These are phyloP conservation scores for Cerastoderma edule DNA, from an alignment of 2,888 invertebrate genomes.

Conservation along the genomic window DNA sequence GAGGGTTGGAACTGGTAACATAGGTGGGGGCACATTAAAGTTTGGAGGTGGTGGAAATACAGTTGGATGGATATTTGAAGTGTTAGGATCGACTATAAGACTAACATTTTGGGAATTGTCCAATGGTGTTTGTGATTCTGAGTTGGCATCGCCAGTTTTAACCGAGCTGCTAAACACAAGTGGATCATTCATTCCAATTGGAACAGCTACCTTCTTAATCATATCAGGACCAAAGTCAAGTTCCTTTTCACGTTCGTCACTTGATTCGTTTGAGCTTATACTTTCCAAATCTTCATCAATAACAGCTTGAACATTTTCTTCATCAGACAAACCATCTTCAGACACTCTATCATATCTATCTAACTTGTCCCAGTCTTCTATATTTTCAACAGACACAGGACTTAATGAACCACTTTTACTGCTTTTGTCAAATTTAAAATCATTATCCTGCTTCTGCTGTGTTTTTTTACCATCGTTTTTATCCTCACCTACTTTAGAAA, in stretches of 20 bases:
- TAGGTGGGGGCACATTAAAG: slow-evolving; percentile 11
- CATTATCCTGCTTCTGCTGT: neutral
- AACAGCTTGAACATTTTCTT: slow-evolving; percentile 1
- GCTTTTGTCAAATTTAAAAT: neutral
- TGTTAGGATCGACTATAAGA: neutral
- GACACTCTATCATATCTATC: slow-evolving; percentile 49
- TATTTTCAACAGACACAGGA: slow-evolving; percentile 45
- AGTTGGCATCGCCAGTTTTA: neutral
- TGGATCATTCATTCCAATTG: slow-evolving; percentile 58
- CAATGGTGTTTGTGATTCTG: slow-evolving; percentile 1
- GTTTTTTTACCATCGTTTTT: neutral
- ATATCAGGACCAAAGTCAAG: slow-evolving; percentile 5
- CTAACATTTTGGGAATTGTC: no score
- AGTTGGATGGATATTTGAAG: slow-evolving; percentile 16
- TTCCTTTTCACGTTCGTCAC: slow-evolving; percentile 3
- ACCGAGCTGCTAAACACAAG: slow-evolving; percentile 48
- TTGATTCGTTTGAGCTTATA: slow-evolving; percentile 46
- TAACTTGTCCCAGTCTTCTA: slow-evolving; percentile 50
- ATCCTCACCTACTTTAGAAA: neutral
- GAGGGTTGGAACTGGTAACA: no score
- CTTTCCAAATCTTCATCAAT: slow-evolving; percentile 42
- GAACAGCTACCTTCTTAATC: slow-evolving; percentile 39
- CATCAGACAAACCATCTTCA: slow-evolving; percentile 34
- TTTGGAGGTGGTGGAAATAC: slow-evolving; percentile 13
- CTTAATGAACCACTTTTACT: slow-evolving; percentile 30